Conservation (phyloP, 92 coral and sea anemone genomes). For the Palythoa grandiflora region DNA sequence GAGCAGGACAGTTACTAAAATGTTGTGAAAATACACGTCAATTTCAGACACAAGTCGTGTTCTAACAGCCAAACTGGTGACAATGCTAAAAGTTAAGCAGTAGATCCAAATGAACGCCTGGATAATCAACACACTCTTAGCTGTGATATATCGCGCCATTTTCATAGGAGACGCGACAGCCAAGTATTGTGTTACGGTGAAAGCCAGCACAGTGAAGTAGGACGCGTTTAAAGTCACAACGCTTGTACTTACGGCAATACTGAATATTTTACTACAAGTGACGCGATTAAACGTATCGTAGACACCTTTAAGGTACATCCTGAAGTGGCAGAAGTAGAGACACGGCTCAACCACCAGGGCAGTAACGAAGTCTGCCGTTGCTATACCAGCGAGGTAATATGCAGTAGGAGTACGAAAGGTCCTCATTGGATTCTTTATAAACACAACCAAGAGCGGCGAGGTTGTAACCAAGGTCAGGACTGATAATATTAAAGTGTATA, state of each 20-base stretch:
- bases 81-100: neutral
- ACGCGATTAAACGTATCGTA: neutral
- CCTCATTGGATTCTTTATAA: conserved; percentile 16
- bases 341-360: neutral
- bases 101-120: conserved; percentile 27
- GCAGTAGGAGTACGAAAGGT: conserved; percentile 22
- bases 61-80: neutral
- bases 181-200: neutral
- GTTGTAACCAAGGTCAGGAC: conserved; percentile 1
- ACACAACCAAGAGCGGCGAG: neutral
- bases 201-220: neutral
- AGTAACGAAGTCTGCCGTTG: neutral
- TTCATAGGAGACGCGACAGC: conserved; percentile 13
- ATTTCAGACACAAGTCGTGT: neutral
- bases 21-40: neutral
- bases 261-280: neutral
- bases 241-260: neutral
- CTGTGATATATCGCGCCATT: neutral
- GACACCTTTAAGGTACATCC: neutral
- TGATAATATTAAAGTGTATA: neutral
- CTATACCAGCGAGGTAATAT: neutral
- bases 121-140: neutral
- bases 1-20: neutral
- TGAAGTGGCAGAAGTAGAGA: neutral
- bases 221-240: conserved; percentile 3